A percentile compares a stretch with the other conserved stretches of the same genome.
phyloP scores from a whole-genome alignment of 2,888 invertebrate genomes.

The Eumacrocentrus americanus region DNA sequence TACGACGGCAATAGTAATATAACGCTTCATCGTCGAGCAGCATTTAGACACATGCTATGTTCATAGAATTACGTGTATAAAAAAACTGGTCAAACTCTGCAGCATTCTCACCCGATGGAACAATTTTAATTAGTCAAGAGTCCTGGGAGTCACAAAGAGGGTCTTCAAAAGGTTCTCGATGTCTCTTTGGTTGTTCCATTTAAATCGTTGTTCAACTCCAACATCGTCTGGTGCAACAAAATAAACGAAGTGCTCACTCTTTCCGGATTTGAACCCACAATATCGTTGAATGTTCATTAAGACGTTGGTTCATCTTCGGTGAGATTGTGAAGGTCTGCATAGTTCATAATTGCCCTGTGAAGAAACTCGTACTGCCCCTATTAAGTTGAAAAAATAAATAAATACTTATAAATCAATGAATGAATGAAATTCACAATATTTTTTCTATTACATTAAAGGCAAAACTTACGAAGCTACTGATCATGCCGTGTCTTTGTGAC shows the following conservation, averaged over 20 bases:
- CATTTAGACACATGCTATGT: no score
- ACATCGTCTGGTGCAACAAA: slow-evolving; percentile 21
- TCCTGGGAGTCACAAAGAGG: neutral
- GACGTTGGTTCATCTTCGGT: slow-evolving; percentile 63
- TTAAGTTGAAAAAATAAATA: slow-evolving; percentile 27
- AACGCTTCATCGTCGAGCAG: no score
- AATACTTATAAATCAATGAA: neutral
- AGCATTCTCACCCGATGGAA: neutral
- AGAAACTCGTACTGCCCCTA: slow-evolving; percentile 93
- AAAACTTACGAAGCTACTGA: slow-evolving; percentile 82
- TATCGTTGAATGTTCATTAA: slow-evolving; percentile 46
- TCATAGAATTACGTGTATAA: neutral
- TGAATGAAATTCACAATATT: no score
- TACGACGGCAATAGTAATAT: slow-evolving; percentile 1
- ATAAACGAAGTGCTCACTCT: slow-evolving; percentile 34
- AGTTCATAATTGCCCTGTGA: slow-evolving; percentile 89
- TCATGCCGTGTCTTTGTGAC: slow-evolving; percentile 82
- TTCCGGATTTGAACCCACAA: slow-evolving; percentile 26
- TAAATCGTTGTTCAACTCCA: neutral
- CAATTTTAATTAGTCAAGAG: neutral
- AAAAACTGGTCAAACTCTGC: neutral
- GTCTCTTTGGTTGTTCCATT: slow-evolving; percentile 9
- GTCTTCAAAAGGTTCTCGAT: neutral
- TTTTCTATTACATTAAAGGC: no score
- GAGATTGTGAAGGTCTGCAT: slow-evolving; percentile 84